These are phyloP conservation scores for Aleadryas rufinucha DNA, from an alignment of 2,113 vertebrate species.

Conservation along the genomic window DNA sequence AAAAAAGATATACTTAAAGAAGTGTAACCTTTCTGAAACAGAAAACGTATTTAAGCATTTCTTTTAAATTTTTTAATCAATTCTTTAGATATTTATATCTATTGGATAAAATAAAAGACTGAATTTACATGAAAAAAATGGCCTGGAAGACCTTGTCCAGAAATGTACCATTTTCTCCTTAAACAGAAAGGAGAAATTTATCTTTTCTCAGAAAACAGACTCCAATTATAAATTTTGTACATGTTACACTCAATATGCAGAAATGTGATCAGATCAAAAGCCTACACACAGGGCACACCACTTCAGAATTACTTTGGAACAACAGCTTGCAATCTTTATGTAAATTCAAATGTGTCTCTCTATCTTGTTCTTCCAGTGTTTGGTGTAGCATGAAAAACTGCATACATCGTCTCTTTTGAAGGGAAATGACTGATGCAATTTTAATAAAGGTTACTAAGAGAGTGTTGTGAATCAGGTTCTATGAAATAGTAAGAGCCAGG, in stretches of 20 bases:
- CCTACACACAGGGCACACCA: slow-evolving; percentile 61
- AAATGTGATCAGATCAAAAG: slow-evolving; percentile 73
- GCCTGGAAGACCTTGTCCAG: not conserved
- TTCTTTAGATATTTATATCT: not conserved
- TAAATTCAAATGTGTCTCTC: slow-evolving; percentile 62
- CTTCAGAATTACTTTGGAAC: slow-evolving; percentile 74
- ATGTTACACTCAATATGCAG: slow-evolving; percentile 71
- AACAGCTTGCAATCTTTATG: slow-evolving; percentile 79
- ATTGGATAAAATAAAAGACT: not conserved
- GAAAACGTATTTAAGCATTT: not conserved
- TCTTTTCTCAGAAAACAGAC: slow-evolving; percentile 75
- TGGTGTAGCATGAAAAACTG: slow-evolving; percentile 58
- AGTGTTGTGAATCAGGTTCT: slow-evolving; percentile 39
- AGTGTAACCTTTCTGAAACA: not conserved
- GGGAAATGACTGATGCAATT: slow-evolving; percentile 66
- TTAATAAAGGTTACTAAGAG: slow-evolving; percentile 72
- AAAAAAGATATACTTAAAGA: not conserved
- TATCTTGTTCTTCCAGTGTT: slow-evolving; percentile 54
- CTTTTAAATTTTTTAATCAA: not conserved
- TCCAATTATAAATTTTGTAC: slow-evolving; percentile 83
- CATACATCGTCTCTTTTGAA: slow-evolving; percentile 53
- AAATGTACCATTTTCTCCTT: not conserved
- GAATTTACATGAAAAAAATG: not conserved
- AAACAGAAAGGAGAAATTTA: slow-evolving; percentile 54
- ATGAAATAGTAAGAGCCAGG: not conserved